Conservation (phyloP, 1,140 invertebrate genomes). For the Papilio aristodemus region DNA sequence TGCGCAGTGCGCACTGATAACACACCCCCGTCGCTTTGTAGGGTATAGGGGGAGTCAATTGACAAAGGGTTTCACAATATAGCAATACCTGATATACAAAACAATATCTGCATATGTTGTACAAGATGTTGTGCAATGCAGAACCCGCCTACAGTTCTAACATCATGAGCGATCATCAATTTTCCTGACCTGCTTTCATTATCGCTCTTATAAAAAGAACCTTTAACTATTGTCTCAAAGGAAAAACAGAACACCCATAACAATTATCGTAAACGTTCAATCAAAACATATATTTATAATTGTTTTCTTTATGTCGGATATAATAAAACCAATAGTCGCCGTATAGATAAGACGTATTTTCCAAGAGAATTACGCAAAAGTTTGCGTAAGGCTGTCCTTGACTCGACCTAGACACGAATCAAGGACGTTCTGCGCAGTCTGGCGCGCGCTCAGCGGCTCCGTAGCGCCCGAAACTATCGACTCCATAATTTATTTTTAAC, state of each 20-base stretch:
- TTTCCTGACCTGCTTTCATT: background rate
- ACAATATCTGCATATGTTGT: too few species aligned
- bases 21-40: too few species aligned
- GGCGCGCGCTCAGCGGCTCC: too few species aligned
- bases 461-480: background rate
- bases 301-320: background rate
- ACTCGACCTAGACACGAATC: constrained; percentile 13
- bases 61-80: too few species aligned
- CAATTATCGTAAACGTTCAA: too few species aligned
- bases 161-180: too few species aligned
- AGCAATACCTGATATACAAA: too few species aligned
- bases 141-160: too few species aligned
- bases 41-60: too few species aligned
- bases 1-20: too few species aligned
- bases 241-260: background rate
- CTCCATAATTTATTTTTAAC: background rate
- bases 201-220: background rate
- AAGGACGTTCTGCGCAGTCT: background rate
- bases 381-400: constrained; percentile 5
- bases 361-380: constrained; percentile 2
- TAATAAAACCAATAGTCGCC: background rate
- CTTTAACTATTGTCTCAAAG: background rate
- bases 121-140: too few species aligned
- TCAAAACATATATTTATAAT: background rate
- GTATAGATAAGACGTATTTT: background rate